Conservation (phyloP, 2,888 invertebrate species). For the Nomada ruficornis region DNA sequence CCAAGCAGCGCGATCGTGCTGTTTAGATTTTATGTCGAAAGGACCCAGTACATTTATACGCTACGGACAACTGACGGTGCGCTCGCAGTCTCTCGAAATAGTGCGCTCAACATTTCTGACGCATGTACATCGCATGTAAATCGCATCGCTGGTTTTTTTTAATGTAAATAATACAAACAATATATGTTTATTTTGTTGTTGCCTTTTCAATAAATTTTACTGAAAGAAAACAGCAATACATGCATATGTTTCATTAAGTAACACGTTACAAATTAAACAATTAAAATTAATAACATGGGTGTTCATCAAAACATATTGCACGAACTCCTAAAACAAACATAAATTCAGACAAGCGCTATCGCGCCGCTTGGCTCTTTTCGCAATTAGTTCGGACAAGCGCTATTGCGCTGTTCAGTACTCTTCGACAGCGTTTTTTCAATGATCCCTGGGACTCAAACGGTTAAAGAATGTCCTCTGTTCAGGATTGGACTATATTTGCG, state of each 20-base stretch:
- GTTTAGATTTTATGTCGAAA: no score
- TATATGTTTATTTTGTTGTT: not conserved
- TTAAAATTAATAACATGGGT: slow-evolving; percentile 9
- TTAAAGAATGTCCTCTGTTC: no score
- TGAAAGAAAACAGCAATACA: not conserved
- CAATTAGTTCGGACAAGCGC: no score
- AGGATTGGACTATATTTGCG: no score
- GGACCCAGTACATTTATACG: not conserved
- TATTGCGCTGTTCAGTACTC: no score
- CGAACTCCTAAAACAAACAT: not conserved
- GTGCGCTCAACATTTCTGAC: not conserved
- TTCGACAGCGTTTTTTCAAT: no score
- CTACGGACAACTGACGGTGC: no score
- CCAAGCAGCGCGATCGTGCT: no score
- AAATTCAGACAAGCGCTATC: no score
- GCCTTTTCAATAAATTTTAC: not conserved
- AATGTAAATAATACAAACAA: no score
- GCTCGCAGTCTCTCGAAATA: not conserved
- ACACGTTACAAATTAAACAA: not conserved
- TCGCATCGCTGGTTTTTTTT: not conserved
- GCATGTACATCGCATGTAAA: not conserved
- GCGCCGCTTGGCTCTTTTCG: no score
- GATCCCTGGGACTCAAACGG: no score
- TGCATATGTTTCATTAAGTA: not conserved
- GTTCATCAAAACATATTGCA: slow-evolving; percentile 10